phyloP scores from a whole-genome alignment of 2,797 vertebrate genomes.

The Astyanax mexicanus region DNA sequence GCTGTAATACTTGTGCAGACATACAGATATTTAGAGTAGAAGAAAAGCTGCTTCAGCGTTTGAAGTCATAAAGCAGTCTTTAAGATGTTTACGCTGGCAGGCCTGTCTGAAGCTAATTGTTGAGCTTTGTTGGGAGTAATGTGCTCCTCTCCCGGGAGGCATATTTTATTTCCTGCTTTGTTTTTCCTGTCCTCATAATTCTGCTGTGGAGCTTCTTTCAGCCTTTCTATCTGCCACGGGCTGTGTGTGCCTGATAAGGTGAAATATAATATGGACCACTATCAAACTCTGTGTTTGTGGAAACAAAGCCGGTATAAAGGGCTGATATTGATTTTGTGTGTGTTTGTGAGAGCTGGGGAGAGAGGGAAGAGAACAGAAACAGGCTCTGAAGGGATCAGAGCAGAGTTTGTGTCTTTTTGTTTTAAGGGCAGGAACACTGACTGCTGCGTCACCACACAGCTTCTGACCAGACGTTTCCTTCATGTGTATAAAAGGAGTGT shows the following conservation, averaged over 20 bases:
- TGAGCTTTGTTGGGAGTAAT: slow-evolving; percentile 2
- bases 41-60: not conserved
- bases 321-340: not conserved
- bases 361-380: not conserved
- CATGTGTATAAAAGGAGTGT: too few species aligned
- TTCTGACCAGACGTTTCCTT: too few species aligned
- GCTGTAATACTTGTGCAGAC: not conserved
- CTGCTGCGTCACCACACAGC: too few species aligned
- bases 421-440: too few species aligned
- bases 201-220: not conserved
- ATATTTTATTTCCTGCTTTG: not conserved
- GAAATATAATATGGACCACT: slow-evolving; percentile 13
- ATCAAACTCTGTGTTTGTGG: slow-evolving; percentile 6
- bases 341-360: not conserved
- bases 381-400: slow-evolving; percentile 1
- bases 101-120: not conserved
- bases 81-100: slow-evolving; percentile 5
- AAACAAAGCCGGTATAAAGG: slow-evolving; percentile 5
- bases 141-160: not conserved
- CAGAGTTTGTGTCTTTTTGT: too few species aligned
- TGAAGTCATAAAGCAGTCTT: not conserved
- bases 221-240: not conserved
- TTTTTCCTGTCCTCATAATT: slow-evolving; percentile 7
- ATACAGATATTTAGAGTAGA: not conserved
- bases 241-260: slow-evolving; percentile 15